phyloP scores from a whole-genome alignment of 2,113 vertebrate species.

The Albula goreensis region DNA sequence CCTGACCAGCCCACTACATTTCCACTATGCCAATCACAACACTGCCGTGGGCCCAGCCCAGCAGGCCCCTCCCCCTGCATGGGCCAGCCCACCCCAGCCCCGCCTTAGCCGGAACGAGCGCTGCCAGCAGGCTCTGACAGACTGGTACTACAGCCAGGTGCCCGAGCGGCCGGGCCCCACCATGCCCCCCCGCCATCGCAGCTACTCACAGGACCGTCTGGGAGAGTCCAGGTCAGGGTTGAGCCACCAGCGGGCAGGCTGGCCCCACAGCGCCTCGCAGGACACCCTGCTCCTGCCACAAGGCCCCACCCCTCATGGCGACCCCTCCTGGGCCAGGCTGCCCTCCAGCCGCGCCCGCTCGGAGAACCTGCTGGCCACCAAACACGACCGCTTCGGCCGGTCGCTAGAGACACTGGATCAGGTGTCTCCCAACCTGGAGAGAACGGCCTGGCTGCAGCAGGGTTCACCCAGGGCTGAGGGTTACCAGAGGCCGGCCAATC shows the following conservation, averaged over 20 bases:
- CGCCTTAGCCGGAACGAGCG: constrained; percentile 40
- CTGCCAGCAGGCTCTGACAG: constrained; percentile 83
- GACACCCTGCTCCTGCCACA: constrained; percentile 73
- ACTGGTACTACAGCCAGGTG: constrained; percentile 86
- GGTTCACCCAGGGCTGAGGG: constrained; percentile 35
- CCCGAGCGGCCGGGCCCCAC: constrained; percentile 65
- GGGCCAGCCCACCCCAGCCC: constrained; percentile 38
- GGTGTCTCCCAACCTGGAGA: constrained; percentile 57
- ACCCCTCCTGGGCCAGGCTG: constrained; percentile 51
- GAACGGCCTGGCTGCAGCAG: constrained; percentile 44
- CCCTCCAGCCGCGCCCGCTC: constrained; percentile 70
- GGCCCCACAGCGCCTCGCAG: constrained; percentile 80
- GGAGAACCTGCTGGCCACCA: constrained; percentile 73
- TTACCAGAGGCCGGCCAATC: constrained; percentile 19
- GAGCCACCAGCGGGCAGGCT: constrained; percentile 42
- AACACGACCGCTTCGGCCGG: constrained; percentile 69
- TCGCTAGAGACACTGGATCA: constrained; percentile 81
- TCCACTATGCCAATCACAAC: constrained; percentile 71
- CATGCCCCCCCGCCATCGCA: constrained; percentile 76
- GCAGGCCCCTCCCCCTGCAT: constrained; percentile 49
- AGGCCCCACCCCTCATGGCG: constrained; percentile 36
- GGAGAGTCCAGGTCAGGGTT: constrained; percentile 56
- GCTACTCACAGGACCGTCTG: constrained; percentile 81
- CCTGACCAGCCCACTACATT: constrained; percentile 61
- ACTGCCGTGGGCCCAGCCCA: constrained; percentile 72